phyloP scores from a whole-genome alignment of 2,797 vertebrate genomes.

The Lepus townsendii region DNA sequence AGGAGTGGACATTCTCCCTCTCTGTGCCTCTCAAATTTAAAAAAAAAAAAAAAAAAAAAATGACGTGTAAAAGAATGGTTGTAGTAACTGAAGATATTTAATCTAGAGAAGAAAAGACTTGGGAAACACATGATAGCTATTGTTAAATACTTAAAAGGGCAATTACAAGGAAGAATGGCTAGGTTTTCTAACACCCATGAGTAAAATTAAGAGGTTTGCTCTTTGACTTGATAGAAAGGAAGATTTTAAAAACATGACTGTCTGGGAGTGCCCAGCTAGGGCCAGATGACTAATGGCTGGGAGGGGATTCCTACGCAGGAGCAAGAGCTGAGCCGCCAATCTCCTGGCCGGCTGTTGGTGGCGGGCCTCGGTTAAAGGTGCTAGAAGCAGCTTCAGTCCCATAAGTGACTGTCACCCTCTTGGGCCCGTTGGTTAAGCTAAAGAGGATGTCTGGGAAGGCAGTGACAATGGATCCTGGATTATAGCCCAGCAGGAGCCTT shows the following conservation, averaged over 20 bases:
- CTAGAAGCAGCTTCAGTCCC: slow-evolving; percentile 67
- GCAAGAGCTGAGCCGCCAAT: slow-evolving; percentile 70
- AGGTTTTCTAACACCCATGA: slow-evolving; percentile 76
- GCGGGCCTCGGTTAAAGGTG: slow-evolving; percentile 64
- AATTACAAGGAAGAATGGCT: slow-evolving; percentile 77
- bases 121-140: slow-evolving; percentile 83
- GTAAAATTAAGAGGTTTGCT: slow-evolving; percentile 80
- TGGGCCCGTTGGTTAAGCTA: slow-evolving; percentile 67
- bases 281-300: slow-evolving; percentile 71
- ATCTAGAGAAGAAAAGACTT: slow-evolving; percentile 82
- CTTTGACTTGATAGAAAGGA: slow-evolving; percentile 81
- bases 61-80: slow-evolving; percentile 82
- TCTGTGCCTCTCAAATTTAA: no score
- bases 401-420: slow-evolving; percentile 52
- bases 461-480: slow-evolving; percentile 69
- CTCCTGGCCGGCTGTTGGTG: slow-evolving; percentile 56
- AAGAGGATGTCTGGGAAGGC: slow-evolving; percentile 72
- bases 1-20: no score
- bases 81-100: slow-evolving; percentile 84
- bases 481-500: slow-evolving; percentile 68
- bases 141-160: slow-evolving; percentile 80
- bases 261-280: slow-evolving; percentile 73
- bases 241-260: slow-evolving; percentile 69
- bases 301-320: slow-evolving; percentile 73
- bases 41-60: no score